Base-by-base conservation (phyloP, 1,140 invertebrate genomes). In the Chrysopa pallens region DNA sequence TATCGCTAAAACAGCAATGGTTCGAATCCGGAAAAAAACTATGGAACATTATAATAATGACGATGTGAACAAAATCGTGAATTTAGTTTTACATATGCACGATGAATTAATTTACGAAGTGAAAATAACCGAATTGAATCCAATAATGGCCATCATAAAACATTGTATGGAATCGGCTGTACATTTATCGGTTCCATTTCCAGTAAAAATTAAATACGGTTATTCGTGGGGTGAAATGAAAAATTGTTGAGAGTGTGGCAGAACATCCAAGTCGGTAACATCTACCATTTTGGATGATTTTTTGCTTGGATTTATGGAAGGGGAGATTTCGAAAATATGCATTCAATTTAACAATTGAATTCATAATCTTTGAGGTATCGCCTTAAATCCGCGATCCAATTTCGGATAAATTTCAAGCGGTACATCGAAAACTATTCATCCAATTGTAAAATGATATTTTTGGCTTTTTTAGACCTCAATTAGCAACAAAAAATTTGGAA, bases 61-160 rank as follows among this genome's bases (percentile, higher is more conserved):
- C 31, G 53, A 55, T 28, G 49, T 41, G 31, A 50, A 47, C 8
- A 53, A 68, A 56, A 56, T 51, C 45, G 38, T 73, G 1, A 74
- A 70, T 46, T 66, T 95, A 13, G 72, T 96, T 4, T 63, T 97
- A 31, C 89, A 97, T 57, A 66, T 98, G 47, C 93, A 98, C 57
- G 94, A 98, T 66, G 94, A 98, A 70, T 67, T 98, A 1, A 77
- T 98, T 17, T 96, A 86, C 55, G 92, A 98, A 70, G 87, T 94
- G 44, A 62, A 67, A 12, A 49, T 64, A 46, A 55, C 63, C 9
- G 68, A 80, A 58, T 57, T 85, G 13, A 53, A 65, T 7, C 52
- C 65, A 47, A 75, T 85, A 12, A 73, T 73, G 1, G 57, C 56
- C 43, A 69, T 85, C 33, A 61, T 96, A 12, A 80, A 79, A 53